phyloP scores from a whole-genome alignment of 2,113 vertebrate genomes.

The Martes martes region DNA sequence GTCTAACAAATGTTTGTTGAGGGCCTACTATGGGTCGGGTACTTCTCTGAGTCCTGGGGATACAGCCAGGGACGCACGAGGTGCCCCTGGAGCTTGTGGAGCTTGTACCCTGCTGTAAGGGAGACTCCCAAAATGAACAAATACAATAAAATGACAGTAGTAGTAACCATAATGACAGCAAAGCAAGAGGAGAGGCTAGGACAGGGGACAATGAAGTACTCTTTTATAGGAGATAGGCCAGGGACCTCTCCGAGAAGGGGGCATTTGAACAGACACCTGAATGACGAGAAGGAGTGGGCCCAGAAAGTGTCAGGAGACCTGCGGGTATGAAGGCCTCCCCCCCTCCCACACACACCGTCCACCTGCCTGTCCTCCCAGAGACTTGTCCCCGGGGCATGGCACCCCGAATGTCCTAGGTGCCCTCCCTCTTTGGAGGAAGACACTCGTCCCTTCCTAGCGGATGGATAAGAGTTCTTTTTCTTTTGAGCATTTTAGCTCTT shows the following conservation, averaged over 20 bases:
- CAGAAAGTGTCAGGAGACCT: background rate
- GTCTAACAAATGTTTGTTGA: background rate
- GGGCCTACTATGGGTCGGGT: background rate
- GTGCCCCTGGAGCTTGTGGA: background rate
- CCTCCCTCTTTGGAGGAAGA: background rate
- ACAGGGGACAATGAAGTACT: background rate
- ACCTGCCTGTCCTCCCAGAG: background rate
- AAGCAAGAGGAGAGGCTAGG: background rate
- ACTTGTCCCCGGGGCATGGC: too few species aligned
- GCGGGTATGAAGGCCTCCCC: background rate
- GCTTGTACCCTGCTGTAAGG: background rate
- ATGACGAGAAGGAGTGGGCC: background rate
- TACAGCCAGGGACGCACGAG: background rate
- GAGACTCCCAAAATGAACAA: background rate
- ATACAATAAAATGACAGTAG: background rate
- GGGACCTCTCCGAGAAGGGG: background rate
- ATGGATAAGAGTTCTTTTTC: background rate
- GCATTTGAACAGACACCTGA: background rate
- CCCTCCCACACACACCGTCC: too few species aligned
- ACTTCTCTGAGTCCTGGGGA: background rate
- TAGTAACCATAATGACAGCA: background rate
- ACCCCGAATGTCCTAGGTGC: fast-evolving
- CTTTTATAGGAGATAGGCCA: background rate
- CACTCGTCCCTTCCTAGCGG: background rate
- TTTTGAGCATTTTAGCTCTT: background rate